Percentiles rank a stretch among this genome's conserved stretches.
Conservation (phyloP, 2,113 vertebrate species). For the Phoxinus phoxinus region DNA sequence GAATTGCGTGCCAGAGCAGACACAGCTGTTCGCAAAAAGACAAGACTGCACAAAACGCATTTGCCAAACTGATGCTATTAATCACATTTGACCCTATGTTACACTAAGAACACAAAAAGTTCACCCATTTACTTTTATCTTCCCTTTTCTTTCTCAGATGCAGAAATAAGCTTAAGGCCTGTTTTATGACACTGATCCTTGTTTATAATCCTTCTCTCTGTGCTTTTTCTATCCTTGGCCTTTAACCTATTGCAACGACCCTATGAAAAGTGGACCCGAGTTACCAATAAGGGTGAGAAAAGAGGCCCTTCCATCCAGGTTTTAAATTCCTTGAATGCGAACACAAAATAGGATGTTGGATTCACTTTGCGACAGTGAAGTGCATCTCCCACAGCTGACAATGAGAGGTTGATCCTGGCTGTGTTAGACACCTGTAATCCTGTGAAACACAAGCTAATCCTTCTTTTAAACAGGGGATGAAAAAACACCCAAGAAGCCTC, state of each 20-base stretch:
- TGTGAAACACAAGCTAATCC: constrained; percentile 58
- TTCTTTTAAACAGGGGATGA: constrained; percentile 55
- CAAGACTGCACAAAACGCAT: constrained; percentile 48
- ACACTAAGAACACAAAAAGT: constrained; percentile 1
- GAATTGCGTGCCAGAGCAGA: constrained; percentile 31
- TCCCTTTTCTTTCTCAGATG: not conserved
- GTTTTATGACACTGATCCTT: not conserved
- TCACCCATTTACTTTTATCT: constrained; percentile 3
- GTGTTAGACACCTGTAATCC: constrained; percentile 59
- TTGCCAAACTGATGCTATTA: constrained; percentile 19
- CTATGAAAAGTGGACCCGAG: constrained; percentile 40
- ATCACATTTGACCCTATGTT: constrained; percentile 19
- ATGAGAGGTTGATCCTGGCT: constrained; percentile 38
- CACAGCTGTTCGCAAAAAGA: constrained; percentile 10
- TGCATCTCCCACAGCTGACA: constrained; percentile 41
- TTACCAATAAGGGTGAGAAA: constrained; percentile 25
- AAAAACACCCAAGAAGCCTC: constrained; percentile 44
- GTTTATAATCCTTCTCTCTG: not conserved
- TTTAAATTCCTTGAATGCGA: constrained; percentile 49
- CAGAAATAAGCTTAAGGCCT: not conserved
- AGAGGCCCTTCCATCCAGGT: constrained; percentile 42
- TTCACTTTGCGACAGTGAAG: constrained; percentile 38
- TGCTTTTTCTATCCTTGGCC: not conserved
- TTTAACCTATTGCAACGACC: constrained; percentile 42
- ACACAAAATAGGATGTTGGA: not conserved